These are phyloP conservation scores for Todiramphus chloris DNA, from an alignment of 2,113 vertebrate genomes.

Conservation along the genomic window DNA sequence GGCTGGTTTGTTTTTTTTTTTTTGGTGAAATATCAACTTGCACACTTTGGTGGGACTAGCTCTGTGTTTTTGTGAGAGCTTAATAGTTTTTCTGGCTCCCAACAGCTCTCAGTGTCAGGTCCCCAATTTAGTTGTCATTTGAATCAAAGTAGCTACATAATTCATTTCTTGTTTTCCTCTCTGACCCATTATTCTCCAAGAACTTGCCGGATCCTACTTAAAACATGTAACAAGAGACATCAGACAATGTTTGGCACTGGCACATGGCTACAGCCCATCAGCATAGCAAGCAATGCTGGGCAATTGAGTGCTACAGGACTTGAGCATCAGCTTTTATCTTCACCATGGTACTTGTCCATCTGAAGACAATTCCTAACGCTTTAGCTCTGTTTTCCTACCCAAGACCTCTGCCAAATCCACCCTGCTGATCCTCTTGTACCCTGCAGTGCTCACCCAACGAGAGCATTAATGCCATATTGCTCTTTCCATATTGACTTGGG, in stretches of 20 bases:
- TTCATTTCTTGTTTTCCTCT: not conserved
- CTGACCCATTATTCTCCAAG: not conserved
- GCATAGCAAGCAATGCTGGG: not conserved
- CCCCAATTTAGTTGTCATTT: not conserved
- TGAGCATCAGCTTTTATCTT: not conserved
- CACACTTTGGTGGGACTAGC: not conserved
- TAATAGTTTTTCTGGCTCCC: not conserved
- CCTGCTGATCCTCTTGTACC: not conserved
- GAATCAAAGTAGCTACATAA: not conserved
- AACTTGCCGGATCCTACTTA: not conserved
- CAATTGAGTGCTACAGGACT: not conserved
- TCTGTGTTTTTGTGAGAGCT: not conserved
- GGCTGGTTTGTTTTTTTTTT: not conserved
- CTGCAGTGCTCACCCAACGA: not conserved
- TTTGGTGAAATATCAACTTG: not conserved
- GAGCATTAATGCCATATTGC: not conserved
- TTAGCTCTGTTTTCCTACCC: not conserved
- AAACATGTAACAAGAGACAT: not conserved
- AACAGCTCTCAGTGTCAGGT: not conserved
- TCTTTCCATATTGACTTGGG: not conserved
- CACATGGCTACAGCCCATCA: not conserved
- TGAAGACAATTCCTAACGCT: not conserved
- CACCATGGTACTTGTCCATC: not conserved
- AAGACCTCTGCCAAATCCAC: not conserved
- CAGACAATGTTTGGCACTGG: not conserved